A percentile compares a stretch with the other conserved stretches of the same genome.
Conservation (phyloP, 2,113 vertebrate genomes). For the Puntigrus tetrazona region DNA sequence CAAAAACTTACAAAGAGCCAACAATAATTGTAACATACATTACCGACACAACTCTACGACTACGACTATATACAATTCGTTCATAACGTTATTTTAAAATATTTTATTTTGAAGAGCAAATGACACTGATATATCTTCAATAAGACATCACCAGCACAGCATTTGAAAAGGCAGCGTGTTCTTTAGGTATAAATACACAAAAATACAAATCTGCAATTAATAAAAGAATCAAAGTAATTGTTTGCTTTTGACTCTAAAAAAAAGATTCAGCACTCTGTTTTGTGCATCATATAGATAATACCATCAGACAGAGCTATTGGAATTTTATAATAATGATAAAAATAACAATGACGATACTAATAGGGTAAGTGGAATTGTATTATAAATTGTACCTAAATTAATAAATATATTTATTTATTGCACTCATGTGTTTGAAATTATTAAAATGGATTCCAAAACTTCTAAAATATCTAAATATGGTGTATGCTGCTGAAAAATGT, state of each 20-base stretch:
- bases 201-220: neutral
- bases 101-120: neutral
- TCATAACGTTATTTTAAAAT: neutral
- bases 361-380: neutral
- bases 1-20: neutral
- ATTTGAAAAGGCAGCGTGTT: neutral
- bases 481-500: neutral
- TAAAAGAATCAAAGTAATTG: neutral
- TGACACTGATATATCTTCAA: neutral
- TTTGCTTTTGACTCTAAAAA: neutral
- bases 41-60: neutral
- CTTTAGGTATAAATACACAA: neutral
- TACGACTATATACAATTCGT: neutral
- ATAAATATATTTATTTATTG: neutral
- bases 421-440: neutral
- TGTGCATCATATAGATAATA: neutral
- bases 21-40: too few relatives aligned
- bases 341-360: too few relatives aligned
- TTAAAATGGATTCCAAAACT: neutral
- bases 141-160: neutral
- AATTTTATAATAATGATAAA: neutral
- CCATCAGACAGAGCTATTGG: neutral
- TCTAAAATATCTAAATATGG: neutral
- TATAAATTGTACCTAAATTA: neutral
- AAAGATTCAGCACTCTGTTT: neutral